phyloP scores from a whole-genome alignment of 2,113 vertebrate species.

The Lepus americanus region DNA sequence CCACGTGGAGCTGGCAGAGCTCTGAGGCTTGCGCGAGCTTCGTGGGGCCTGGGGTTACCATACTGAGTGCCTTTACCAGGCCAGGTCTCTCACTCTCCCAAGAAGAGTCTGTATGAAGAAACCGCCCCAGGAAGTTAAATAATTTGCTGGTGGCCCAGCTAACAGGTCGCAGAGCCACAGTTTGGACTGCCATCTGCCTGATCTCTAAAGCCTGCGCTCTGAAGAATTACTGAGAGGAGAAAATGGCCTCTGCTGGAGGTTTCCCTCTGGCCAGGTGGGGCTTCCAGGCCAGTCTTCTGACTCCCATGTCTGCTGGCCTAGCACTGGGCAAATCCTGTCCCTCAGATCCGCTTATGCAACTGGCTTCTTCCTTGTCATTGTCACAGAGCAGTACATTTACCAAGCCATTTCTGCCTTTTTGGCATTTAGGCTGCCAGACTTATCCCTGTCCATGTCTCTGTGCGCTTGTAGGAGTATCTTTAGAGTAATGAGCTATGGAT shows the following conservation, averaged over 20 bases:
- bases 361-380: neutral
- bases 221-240: neutral
- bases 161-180: neutral
- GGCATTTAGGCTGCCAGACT: neutral
- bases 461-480: neutral
- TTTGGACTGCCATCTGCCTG: neutral
- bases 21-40: neutral
- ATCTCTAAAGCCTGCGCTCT: neutral
- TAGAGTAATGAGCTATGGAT: neutral
- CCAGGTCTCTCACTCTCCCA: neutral
- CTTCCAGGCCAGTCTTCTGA: neutral
- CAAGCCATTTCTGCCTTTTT: neutral
- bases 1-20: neutral
- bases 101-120: neutral
- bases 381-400: neutral
- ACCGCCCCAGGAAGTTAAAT: neutral
- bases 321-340: neutral
- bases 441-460: neutral
- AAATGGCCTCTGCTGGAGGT: neutral
- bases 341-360: conserved; percentile 10
- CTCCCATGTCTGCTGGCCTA: neutral
- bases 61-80: neutral
- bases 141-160: neutral
- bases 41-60: neutral
- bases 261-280: neutral